Evolutionary conservation across 1,140 invertebrate species (phyloP).

Genomic region (Glossosoma conforme): DNA sequence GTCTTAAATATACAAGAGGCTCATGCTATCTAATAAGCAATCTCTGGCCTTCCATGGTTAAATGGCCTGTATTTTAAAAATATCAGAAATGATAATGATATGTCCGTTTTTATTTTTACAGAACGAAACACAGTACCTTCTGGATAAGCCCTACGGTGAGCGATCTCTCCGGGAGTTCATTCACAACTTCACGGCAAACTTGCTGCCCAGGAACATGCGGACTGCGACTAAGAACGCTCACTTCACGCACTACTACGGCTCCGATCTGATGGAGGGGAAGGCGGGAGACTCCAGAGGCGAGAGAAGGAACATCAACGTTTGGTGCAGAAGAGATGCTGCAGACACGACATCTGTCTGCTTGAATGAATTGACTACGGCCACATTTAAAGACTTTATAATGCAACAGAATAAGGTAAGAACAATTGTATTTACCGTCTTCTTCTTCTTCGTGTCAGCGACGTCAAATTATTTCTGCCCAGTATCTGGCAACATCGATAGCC

Average conservation of each 20-base stretch:
- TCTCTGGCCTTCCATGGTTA: too few relatives aligned
- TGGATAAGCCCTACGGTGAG: conserved; percentile 54
- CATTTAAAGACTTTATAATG: conserved; percentile 48
- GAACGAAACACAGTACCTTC: conserved; percentile 64
- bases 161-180: conserved; percentile 58
- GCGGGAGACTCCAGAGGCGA: neutral
- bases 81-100: too few relatives aligned
- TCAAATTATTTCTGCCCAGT: too few relatives aligned
- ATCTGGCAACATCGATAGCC: too few relatives aligned
- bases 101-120: conserved; percentile 44
- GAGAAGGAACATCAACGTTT: neutral
- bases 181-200: conserved; percentile 57
- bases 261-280: conserved; percentile 10
- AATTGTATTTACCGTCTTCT: too few relatives aligned
- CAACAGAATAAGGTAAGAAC: conserved; percentile 33
- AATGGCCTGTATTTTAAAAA: too few relatives aligned
- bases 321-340: conserved; percentile 29
- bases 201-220: conserved; percentile 50
- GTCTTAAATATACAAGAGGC: too few relatives aligned
- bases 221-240: conserved; percentile 37
- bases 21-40: too few relatives aligned
- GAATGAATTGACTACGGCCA: conserved; percentile 53
- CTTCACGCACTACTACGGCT: conserved; percentile 44
- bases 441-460: too few relatives aligned
- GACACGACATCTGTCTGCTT: conserved; percentile 43